Evolutionary conservation across 2,113 vertebrate genomes (phyloP), one percentile per base, ranked within the genome.

Genomic region (Pangasianodon gigas): DNA sequence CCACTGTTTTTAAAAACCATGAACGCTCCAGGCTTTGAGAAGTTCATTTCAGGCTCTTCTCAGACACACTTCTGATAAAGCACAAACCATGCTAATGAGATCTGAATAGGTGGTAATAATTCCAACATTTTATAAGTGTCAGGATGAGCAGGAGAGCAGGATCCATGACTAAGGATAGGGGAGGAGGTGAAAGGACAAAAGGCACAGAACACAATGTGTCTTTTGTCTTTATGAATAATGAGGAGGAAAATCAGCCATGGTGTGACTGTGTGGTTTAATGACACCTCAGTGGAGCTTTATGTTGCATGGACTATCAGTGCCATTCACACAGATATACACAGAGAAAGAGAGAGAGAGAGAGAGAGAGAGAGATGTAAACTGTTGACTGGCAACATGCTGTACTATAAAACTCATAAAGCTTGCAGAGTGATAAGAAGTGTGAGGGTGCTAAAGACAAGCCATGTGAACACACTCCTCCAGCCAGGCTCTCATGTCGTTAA

Each of bases 381-480:
- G 67, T 74, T 60, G 19, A 62, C 18, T 88, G 21, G 60, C 60
- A 88, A 62, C 54, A 7, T 54, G 44, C n/a, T 82, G 71, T 83
- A 82, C 74, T 87, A 29, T 85, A n/a, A 69, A 54, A 52, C 79
- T 69, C 62, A 67, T 79, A 54, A 74, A 44, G 62, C 88, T 89
- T 48, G 65, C 29, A 41, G n/a, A 60, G 52, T 74, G 48, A 75
- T 46, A 9, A 16, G 81, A 62, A 65, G 60, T 58, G 54, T 62
- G n/a, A 65, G 41, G 21, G 74, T 65, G 83, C 44, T 65, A 77
- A 77, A 79, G 26, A 89, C 82, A 58, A 84, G 56, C 56, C 58
- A 85, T 21, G 24, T 82, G 69, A 74, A 56, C n/a, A 48, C 56
- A 62, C 60, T 88, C 65, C 18, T 67, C 41, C 29, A 89, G 75